Evolutionary conservation across 2,888 invertebrate genomes (phyloP), one percentile per base, ranked within the genome.

Genomic region (Vanessa cardui): DNA sequence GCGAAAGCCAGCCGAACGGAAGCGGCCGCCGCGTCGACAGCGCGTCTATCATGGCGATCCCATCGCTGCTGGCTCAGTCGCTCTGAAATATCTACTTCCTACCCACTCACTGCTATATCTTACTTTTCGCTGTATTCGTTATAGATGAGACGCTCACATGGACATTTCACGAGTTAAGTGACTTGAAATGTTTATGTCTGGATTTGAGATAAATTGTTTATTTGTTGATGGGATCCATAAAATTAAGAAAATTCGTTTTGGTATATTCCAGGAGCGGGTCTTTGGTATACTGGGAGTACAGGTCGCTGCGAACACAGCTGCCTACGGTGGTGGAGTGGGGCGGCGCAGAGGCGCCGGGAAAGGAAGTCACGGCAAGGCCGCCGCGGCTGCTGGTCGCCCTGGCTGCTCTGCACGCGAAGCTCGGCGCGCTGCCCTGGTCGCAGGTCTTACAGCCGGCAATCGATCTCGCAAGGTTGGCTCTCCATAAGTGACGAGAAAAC

Each of bases 251-350:
- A 4, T 39, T 9, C 12, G 12, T 39, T 39, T 39, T 12, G 12
- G 12, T 39, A 39, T 12, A 12, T 45, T 65, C 49, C 85, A 97
- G 97, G 72, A 96, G 96, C 76, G 97, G 96, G 2, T 94, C 95
- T 61, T 86, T 96, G 81, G 82, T 97, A 78, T 93, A 96, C 78
- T 96, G 96, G 89, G 95, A 95, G 84, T 96, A 96, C 83, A 91
- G 94, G 12, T 70, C 93, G 87, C 70, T 79, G 77, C 82, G 87
- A 83, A 74, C 76, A 18, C 79, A 78, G 71, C 74, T 76, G 44
- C 94, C 96, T 6, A 83, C 89, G 64, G 87, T 94, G 54, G 89
- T 95, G 67, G 86, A 88, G 77, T 89, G 90, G 85, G 87, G 87
- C 16, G 81, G 78, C 3, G 73, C 64, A 58, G 71, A 39, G 54